A percentile compares a stretch with the other conserved stretches of the same genome.
These are phyloP conservation scores for Lipotes vexillifer DNA, from an alignment of 2,113 vertebrate species.

Conservation along the genomic window DNA sequence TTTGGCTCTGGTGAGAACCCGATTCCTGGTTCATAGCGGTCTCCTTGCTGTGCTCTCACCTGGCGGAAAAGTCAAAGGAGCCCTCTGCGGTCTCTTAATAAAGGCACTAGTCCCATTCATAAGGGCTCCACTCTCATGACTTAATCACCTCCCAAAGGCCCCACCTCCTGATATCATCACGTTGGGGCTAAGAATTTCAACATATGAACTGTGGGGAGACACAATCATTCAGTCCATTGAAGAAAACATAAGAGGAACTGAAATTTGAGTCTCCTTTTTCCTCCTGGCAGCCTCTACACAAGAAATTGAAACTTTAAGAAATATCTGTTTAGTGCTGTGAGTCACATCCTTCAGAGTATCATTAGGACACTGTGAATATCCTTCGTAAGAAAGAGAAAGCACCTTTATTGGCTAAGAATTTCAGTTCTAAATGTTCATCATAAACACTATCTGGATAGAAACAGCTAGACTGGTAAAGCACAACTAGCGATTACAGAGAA, in stretches of 20 bases:
- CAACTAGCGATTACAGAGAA: not conserved
- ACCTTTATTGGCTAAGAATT: not conserved
- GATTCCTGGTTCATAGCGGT: not conserved
- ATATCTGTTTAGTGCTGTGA: not conserved
- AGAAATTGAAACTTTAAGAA: not conserved
- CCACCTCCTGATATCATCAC: not conserved
- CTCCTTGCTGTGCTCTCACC: not conserved
- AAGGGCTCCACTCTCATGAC: not conserved
- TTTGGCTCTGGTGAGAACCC: not conserved
- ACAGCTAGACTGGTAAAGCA: not conserved
- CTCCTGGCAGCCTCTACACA: not conserved
- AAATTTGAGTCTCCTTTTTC: not conserved
- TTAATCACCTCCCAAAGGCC: not conserved
- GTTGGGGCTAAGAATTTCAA: not conserved
- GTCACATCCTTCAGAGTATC: not conserved
- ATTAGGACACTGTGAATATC: not conserved
- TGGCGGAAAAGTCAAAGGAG: not conserved
- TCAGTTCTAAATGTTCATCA: not conserved
- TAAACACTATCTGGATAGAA: not conserved
- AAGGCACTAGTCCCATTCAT: not conserved
- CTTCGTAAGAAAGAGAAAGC: not conserved
- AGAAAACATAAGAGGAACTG: not conserved
- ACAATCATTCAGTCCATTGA: not conserved
- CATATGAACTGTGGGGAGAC: no score
- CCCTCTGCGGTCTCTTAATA: not conserved